Evolutionary conservation across 2,888 invertebrate species (phyloP).

Genomic region (Galerucella calmariensis): DNA sequence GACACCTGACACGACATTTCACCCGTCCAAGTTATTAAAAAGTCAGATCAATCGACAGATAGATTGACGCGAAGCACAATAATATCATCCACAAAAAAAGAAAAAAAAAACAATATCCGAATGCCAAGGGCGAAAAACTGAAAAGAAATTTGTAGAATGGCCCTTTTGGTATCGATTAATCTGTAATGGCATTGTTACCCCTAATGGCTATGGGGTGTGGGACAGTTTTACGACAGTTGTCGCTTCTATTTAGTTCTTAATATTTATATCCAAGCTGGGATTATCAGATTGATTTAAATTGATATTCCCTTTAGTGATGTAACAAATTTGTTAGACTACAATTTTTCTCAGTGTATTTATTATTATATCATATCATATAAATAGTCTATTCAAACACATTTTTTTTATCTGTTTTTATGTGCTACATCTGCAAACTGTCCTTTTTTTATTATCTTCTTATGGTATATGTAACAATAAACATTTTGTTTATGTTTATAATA

Average conservation of each 20-base stretch:
- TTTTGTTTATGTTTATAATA: neutral
- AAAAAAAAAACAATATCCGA: conserved; percentile 37
- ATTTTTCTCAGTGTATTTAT: neutral
- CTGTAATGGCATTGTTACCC: conserved; percentile 39
- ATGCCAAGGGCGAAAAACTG: conserved; percentile 32
- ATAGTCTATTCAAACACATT: neutral
- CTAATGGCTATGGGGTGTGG: conserved; percentile 39
- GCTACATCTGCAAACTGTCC: neutral
- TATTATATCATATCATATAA: neutral
- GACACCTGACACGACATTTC: neutral
- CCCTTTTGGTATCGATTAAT: conserved; percentile 44
- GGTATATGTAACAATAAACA: neutral
- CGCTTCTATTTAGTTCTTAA: conserved; percentile 36
- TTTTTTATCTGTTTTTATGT: neutral
- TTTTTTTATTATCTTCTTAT: neutral
- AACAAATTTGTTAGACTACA: neutral
- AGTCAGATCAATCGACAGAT: conserved; percentile 11
- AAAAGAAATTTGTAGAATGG: conserved; percentile 43
- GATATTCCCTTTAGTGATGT: neutral
- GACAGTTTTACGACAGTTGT: conserved; percentile 39
- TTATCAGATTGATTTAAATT: conserved; percentile 15
- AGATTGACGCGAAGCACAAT: conserved; percentile 10
- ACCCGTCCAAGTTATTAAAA: conserved; percentile 2
- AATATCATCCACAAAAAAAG: neutral
- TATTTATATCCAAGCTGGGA: conserved; percentile 23